Percentiles rank a stretch among this genome's conserved stretches.
Conservation (phyloP, 2,113 vertebrate species). For the Antechinus stuartii region DNA sequence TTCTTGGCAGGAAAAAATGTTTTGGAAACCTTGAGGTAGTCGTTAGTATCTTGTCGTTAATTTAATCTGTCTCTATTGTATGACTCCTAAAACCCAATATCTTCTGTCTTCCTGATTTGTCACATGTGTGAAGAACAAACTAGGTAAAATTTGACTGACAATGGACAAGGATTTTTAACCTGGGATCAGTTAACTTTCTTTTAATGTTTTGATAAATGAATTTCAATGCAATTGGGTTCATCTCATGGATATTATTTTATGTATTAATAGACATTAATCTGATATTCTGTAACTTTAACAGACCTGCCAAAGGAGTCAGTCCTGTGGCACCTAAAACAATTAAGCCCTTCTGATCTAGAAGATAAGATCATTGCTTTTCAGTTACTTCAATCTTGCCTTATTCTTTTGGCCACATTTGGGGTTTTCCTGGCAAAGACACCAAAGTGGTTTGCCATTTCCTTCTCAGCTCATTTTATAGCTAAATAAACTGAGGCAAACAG, state of each 20-base stretch:
- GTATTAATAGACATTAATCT: not conserved
- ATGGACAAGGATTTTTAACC: not conserved
- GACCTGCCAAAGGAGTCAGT: not conserved
- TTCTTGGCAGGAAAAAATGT: not conserved
- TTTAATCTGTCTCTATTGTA: not conserved
- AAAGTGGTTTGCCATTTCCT: not conserved
- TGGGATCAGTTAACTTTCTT: not conserved
- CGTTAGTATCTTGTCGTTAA: not conserved
- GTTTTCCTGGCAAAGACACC: not conserved
- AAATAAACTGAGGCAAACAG: not conserved
- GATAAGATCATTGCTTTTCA: not conserved
- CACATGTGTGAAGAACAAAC: not conserved
- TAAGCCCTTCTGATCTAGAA: not conserved
- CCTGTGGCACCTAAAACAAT: not conserved
- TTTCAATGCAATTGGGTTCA: not conserved
- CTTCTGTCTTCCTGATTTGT: not conserved
- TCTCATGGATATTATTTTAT: not conserved
- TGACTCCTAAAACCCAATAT: not conserved
- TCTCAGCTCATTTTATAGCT: not conserved
- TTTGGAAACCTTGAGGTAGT: not conserved
- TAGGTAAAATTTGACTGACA: not conserved
- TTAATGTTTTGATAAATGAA: not conserved
- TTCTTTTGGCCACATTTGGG: not conserved
- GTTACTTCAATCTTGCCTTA: not conserved
- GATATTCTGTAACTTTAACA: not conserved